These are phyloP conservation scores for Eudorcas thomsonii DNA, from an alignment of 2,113 vertebrate genomes.

Conservation along the genomic window DNA sequence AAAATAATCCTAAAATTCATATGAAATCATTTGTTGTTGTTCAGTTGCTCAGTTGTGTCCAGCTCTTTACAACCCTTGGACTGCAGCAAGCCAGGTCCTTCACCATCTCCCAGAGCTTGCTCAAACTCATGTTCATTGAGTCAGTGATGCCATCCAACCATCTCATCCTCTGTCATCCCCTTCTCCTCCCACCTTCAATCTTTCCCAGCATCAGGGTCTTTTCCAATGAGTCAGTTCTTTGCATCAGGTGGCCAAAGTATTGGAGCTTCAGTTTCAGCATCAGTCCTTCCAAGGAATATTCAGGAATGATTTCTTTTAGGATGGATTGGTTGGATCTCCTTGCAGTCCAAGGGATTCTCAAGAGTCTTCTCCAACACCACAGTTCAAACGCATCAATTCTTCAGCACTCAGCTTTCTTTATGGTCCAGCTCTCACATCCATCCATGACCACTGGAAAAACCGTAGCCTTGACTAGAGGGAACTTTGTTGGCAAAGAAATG, in stretches of 20 bases:
- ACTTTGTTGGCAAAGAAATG: background rate
- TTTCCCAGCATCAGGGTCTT: background rate
- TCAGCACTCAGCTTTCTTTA: background rate
- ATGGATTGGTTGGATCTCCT: background rate
- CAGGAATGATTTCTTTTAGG: background rate
- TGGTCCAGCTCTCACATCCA: background rate
- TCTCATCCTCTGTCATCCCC: background rate
- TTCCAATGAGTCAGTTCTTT: background rate
- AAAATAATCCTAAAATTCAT: background rate
- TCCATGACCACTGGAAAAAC: background rate
- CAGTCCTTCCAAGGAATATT: background rate
- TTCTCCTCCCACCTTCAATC: background rate
- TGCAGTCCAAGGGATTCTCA: background rate
- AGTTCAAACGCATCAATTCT: background rate
- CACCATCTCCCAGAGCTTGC: background rate
- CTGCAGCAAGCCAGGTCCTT: background rate
- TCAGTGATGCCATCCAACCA: accelerated
- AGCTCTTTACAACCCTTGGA: accelerated
- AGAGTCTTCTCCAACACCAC: background rate
- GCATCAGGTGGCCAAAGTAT: background rate
- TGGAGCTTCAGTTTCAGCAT: background rate
- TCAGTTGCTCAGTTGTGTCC: background rate
- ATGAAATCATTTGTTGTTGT: background rate
- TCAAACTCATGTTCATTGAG: background rate
- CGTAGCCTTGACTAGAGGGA: background rate